Evolutionary conservation across 2,113 vertebrate species (phyloP), one percentile per base, ranked within the genome.

Genomic region (Siphamia tubifer): DNA sequence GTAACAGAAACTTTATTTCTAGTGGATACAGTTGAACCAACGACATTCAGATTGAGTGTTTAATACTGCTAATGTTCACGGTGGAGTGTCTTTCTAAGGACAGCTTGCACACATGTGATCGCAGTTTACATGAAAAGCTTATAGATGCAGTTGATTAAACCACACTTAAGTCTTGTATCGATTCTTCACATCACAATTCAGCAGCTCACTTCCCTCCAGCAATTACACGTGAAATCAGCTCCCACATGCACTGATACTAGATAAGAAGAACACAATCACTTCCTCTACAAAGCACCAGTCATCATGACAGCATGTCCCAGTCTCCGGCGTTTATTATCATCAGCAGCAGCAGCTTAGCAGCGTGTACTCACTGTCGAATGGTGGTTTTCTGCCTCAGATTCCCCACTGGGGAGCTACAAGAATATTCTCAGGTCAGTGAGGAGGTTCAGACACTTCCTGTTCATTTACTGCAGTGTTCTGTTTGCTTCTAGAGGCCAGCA

Each of bases 351-450:
- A 28, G 49, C 9, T 61, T 42, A 55, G 58, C 45, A 51, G 21
- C 61, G 32, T 25, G 3, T 79, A 86, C 81, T 83, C 72, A 87
- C 82, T 52, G 55, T 63, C 2, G 19, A 13, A 51, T 10, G 5
- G 3, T 0, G 25, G 60, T 24, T 67, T 35, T 44, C 71, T 35
- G 27, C 57, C 31, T 75, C 69, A 63, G 69, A 27, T 21, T 35
- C 35, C 2, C 69, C 45, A 24, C 8, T 28, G 5, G 21, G 40
- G 42, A 71, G 67, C 81, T 79, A 61, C 16, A 19, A 72, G 65
- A 47, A 79, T 1, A 79, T 62, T 40, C 32, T 72, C 31, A 13
- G 40, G 60, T 86, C 71, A 83, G 40, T 57, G 10, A 72, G 6
- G 13, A 25, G 0, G 9, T 49, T 68, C 12, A 58, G 12, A 68